Evolutionary conservation across 2,797 vertebrate genomes (phyloP), one percentile per base, ranked within the genome.

Genomic region (Apodemus agrarius): DNA sequence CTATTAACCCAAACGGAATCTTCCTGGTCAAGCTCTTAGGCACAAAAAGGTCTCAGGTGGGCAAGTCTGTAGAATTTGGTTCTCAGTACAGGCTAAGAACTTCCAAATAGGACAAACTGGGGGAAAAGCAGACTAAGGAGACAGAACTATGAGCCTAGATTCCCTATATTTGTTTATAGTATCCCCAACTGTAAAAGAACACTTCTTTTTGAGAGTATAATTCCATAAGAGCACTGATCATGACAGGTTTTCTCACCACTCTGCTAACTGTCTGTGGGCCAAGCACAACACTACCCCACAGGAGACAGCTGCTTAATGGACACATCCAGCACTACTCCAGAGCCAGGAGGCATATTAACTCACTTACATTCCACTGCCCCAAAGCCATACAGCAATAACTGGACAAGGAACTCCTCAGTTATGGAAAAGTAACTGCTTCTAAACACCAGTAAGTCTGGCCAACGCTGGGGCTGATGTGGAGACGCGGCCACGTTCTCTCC

Each of bases 1-100:
- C 98, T 98, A 99, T 99, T 99, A 99, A 98, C 98, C 98, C 98
- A 99, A 98, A 98, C 95, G 96, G 98, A 98, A 97, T 97, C 98
- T 99, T 99, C 98, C 98, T 99, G 98, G 99, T 99, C 98, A 98
- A 98, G 98, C 98, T 98, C 97, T 94, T 97, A 90, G 97, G 96
- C 97, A 97, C 78, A 98, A 96, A 97, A 97, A 98, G 80, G 75
- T 84, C 97, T 97, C 96, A 94, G 95, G 11, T 97, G 90, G 95
- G 92, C 90, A 97, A 65, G 92, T 95, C 0, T 98, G 95, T 2
- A 96, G 89, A 96, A 96, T 9, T 65, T 93, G 80, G 91, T 97
- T 96, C 79, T n/a, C 57, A 81, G 90, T 6, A 72, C 95, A 17
- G 26, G 90, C 57, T 96, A 87, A 95, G 86, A 94, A 95, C 43